Evolutionary conservation across 1,140 invertebrate genomes (phyloP).

Genomic region (Euglossa dilemma): DNA sequence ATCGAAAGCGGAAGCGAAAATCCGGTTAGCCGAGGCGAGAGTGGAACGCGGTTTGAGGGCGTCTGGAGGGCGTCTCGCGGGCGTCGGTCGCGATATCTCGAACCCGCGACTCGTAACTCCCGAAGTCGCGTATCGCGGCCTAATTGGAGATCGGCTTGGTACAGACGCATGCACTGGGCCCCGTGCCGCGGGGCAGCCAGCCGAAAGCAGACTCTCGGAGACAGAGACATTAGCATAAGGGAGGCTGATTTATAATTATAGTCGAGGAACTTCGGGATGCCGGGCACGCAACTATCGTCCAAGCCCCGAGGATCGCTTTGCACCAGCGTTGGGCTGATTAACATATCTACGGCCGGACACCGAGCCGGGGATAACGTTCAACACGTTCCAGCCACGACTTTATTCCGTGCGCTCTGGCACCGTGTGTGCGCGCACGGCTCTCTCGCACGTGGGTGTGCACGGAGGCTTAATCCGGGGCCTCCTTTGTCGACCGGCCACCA

Average conservation of each 20-base stretch:
- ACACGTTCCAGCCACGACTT: constrained; percentile 48
- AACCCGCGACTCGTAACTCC: neutral
- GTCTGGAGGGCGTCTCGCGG: neutral
- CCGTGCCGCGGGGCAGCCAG: neutral
- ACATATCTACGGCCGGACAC: constrained; percentile 56
- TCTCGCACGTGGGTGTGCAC: constrained; percentile 42
- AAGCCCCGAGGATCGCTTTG: constrained; percentile 49
- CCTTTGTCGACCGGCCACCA: constrained; percentile 28
- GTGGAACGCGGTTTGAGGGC: neutral
- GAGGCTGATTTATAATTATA: constrained; percentile 76
- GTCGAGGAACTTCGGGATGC: constrained; percentile 54
- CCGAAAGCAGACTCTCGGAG: constrained; percentile 42
- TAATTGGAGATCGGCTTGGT: constrained; percentile 55
- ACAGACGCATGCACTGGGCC: constrained; percentile 36
- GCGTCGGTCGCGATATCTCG: neutral
- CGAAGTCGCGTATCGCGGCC: constrained; percentile 22
- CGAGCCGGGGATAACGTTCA: constrained; percentile 43
- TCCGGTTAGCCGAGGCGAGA: neutral
- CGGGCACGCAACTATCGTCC: constrained; percentile 69
- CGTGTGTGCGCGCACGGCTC: constrained; percentile 1
- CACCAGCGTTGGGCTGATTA: constrained; percentile 47
- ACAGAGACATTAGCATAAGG: constrained; percentile 69
- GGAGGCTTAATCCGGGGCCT: constrained; percentile 22
- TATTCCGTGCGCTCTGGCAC: constrained; percentile 18
- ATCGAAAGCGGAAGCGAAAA: neutral